phyloP scores from a whole-genome alignment of 1,140 invertebrate genomes.

The Nomia melanderi region DNA sequence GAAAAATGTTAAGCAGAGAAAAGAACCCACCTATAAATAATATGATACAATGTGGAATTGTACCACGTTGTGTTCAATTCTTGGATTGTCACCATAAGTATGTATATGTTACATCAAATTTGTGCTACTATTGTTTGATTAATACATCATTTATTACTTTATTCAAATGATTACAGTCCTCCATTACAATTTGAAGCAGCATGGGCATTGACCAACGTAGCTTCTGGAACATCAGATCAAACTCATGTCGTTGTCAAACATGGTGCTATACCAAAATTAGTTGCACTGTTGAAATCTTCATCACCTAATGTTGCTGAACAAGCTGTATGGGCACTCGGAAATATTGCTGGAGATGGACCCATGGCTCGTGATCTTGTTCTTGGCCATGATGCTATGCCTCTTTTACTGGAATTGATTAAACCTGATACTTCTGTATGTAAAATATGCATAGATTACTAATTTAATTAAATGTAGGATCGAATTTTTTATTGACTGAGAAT shows the following conservation, averaged over 20 bases:
- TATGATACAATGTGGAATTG: slow-evolving; percentile 92
- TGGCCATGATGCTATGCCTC: slow-evolving; percentile 83
- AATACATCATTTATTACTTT: slow-evolving; percentile 20
- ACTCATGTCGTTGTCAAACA: slow-evolving; percentile 92
- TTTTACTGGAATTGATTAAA: slow-evolving; percentile 86
- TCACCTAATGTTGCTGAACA: slow-evolving; percentile 94
- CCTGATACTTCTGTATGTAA: slow-evolving; percentile 81
- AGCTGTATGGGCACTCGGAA: slow-evolving; percentile 98
- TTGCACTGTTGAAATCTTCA: slow-evolving; percentile 88
- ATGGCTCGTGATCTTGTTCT: slow-evolving; percentile 89
- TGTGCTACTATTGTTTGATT: not conserved
- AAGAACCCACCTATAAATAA: slow-evolving; percentile 96
- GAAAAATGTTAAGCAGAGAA: slow-evolving; percentile 95
- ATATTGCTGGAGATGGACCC: slow-evolving; percentile 96
- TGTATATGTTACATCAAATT: slow-evolving; percentile 54
- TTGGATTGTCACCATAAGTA: slow-evolving; percentile 87
- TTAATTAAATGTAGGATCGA: not conserved
- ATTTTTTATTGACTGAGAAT: not conserved
- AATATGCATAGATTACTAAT: slow-evolving; percentile 59
- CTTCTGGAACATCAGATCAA: slow-evolving; percentile 95
- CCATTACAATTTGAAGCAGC: slow-evolving; percentile 97
- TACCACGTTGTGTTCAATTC: slow-evolving; percentile 92
- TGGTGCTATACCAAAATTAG: slow-evolving; percentile 93
- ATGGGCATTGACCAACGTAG: slow-evolving; percentile 99
- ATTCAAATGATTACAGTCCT: slow-evolving; percentile 82